Conservation (phyloP, 2,797 vertebrate species). For the Mus caroli region DNA sequence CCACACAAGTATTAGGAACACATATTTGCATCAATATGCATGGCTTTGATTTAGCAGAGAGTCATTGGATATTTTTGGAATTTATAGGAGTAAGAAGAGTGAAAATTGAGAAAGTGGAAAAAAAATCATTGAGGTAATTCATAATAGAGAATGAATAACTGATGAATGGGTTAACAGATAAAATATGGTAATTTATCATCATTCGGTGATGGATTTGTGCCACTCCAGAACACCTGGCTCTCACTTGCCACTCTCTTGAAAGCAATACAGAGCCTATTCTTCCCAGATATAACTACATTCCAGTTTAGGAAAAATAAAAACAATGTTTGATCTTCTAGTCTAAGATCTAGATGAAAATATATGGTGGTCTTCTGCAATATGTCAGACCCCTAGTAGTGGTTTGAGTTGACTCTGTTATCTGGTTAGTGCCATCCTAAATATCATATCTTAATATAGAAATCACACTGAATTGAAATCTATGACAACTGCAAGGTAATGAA, state of each 20-base stretch:
- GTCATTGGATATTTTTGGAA: background rate
- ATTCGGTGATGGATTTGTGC: background rate
- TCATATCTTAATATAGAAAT: background rate
- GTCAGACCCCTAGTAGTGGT: rapidly evolving
- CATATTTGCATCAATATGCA: background rate
- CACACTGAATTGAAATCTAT: background rate
- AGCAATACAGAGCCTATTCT: background rate
- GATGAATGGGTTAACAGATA: background rate
- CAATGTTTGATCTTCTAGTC: background rate
- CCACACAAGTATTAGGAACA: too few relatives aligned
- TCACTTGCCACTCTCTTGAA: background rate
- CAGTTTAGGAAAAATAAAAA: background rate
- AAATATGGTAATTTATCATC: background rate
- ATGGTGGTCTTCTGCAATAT: rapidly evolving
- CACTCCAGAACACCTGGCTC: background rate
- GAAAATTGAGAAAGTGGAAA: background rate
- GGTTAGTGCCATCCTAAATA: background rate
- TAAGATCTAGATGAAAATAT: background rate
- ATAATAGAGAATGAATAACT: background rate
- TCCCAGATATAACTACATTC: background rate
- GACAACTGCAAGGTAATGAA: background rate
- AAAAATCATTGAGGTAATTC: background rate
- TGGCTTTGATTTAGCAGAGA: background rate
- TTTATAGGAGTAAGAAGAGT: background rate
- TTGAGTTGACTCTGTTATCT: background rate